A percentile compares a stretch with the other conserved stretches of the same genome.
Conservation (phyloP, 2,797 vertebrate genomes). For the Otus scops region DNA sequence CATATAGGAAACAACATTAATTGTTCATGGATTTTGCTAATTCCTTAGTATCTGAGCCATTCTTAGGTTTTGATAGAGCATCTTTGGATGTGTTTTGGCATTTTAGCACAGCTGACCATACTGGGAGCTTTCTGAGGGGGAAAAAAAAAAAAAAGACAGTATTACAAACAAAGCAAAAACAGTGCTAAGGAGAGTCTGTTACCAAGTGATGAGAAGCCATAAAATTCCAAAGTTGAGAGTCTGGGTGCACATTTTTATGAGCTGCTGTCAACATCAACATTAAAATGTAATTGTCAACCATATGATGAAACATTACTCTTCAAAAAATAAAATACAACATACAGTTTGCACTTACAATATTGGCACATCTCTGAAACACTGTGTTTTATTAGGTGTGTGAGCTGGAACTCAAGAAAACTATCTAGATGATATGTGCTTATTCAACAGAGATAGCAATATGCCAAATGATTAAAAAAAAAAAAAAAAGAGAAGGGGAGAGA, state of each 20-base stretch:
- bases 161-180: background rate
- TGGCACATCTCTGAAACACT: background rate
- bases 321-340: background rate
- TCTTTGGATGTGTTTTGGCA: background rate
- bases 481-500: background rate
- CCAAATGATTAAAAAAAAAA: conserved; percentile 10
- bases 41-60: background rate
- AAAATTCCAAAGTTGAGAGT: background rate
- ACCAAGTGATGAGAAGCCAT: background rate
- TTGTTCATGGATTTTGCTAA: background rate
- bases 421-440: background rate
- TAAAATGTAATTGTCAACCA: background rate
- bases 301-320: background rate
- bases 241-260: background rate
- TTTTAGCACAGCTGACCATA: background rate
- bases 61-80: background rate
- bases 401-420: background rate
- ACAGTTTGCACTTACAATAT: background rate
- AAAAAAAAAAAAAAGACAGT: background rate
- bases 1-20: background rate
- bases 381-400: background rate
- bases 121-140: background rate
- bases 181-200: background rate
- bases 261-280: background rate
- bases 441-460: background rate